These are phyloP conservation scores for Anarrhichthys ocellatus DNA, from an alignment of 2,113 vertebrate species.

Conservation along the genomic window DNA sequence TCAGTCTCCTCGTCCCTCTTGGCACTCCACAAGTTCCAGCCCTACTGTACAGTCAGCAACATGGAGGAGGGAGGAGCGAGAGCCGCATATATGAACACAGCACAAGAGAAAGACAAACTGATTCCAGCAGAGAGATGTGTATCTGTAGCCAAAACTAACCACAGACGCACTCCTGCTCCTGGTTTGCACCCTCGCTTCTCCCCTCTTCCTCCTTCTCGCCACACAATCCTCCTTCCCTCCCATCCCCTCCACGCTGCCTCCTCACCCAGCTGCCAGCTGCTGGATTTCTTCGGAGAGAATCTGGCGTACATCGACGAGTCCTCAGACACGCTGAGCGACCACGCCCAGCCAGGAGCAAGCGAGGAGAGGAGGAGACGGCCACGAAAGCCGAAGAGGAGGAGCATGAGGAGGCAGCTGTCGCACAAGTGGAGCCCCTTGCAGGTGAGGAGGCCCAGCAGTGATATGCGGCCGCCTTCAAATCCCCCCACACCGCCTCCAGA, in stretches of 20 bases:
- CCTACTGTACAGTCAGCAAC: neutral
- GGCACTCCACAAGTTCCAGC: slow-evolving; percentile 28
- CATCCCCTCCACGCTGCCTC: slow-evolving; percentile 35
- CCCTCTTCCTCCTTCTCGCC: slow-evolving; percentile 2
- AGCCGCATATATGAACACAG: neutral
- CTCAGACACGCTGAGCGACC: slow-evolving; percentile 89
- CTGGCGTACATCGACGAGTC: slow-evolving; percentile 93
- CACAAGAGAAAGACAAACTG: slow-evolving; percentile 25
- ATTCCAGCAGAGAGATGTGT: slow-evolving; percentile 13
- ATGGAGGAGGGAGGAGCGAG: slow-evolving; percentile 32
- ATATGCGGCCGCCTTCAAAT: slow-evolving; percentile 79
- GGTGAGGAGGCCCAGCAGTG: slow-evolving; percentile 59
- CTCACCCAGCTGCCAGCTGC: slow-evolving; percentile 73
- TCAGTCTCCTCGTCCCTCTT: slow-evolving; percentile 56
- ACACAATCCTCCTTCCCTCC: slow-evolving; percentile 32
- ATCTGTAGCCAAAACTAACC: slow-evolving; percentile 5
- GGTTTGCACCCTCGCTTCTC: neutral
- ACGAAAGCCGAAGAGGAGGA: slow-evolving; percentile 76
- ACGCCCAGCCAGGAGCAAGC: slow-evolving; percentile 32
- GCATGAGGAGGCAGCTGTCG: slow-evolving; percentile 74
- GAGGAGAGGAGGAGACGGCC: slow-evolving; percentile 58
- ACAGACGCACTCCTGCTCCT: neutral
- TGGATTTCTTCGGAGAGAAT: slow-evolving; percentile 90
- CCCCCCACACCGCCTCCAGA: slow-evolving; percentile 82
- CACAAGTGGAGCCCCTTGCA: slow-evolving; percentile 45